Percentiles rank a stretch among this genome's conserved stretches.
phyloP scores from a whole-genome alignment of 1,140 invertebrate genomes.

The Brachionus rotundiformis region DNA sequence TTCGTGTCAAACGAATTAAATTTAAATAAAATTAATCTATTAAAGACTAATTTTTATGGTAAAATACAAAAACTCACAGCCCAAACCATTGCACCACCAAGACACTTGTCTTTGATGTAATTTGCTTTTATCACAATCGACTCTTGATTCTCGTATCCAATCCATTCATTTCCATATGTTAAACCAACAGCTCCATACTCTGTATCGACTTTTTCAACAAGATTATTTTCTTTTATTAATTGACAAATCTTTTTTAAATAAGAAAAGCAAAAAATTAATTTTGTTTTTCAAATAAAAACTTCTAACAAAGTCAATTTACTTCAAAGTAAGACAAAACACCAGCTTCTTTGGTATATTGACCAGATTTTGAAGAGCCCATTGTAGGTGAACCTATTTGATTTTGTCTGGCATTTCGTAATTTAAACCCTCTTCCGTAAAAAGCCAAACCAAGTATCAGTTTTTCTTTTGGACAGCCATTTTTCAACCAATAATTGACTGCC shows the following conservation, averaged over 20 bases:
- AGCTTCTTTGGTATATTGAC: slow-evolving; percentile 78
- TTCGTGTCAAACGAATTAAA: neutral
- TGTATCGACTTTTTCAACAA: slow-evolving; percentile 65
- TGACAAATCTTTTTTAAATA: slow-evolving; percentile 65
- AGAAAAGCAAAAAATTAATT: slow-evolving; percentile 84
- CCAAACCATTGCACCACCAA: slow-evolving; percentile 49
- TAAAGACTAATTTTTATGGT: too few species aligned
- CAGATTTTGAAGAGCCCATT: slow-evolving; percentile 73
- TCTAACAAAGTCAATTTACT: too few species aligned
- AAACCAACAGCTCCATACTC: slow-evolving; percentile 75
- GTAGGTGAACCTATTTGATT: slow-evolving; percentile 88
- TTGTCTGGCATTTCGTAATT: slow-evolving; percentile 71
- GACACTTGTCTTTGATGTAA: slow-evolving; percentile 37
- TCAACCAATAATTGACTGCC: slow-evolving; percentile 69
- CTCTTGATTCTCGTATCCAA: slow-evolving; percentile 80
- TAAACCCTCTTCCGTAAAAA: slow-evolving; percentile 83
- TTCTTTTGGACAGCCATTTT: slow-evolving; percentile 73
- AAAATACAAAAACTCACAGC: slow-evolving; percentile 56
- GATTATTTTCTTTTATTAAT: slow-evolving; percentile 59
- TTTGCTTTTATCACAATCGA: slow-evolving; percentile 54
- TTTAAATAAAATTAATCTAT: neutral
- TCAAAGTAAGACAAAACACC: slow-evolving; percentile 91
- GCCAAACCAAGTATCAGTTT: slow-evolving; percentile 83
- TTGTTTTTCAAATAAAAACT: too few species aligned
- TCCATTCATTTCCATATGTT: slow-evolving; percentile 80